A percentile compares a stretch with the other conserved stretches of the same genome.
Conservation (phyloP, 2,113 vertebrate species). For the Ascaphus truei region DNA sequence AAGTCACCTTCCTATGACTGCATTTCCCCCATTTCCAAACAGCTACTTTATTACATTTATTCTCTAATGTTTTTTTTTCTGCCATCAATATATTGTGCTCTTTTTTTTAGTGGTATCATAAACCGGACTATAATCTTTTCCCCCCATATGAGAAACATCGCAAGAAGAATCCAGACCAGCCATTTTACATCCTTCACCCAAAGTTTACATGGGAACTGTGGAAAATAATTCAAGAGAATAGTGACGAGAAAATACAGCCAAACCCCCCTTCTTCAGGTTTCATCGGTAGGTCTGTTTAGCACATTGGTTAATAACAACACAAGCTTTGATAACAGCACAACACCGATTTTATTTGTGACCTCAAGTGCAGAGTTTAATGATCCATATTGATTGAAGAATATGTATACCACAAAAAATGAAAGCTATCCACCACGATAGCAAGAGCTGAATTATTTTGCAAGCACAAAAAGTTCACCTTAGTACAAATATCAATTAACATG, state of each 20-base stretch:
- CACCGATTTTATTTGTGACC: not conserved
- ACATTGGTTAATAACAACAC: not conserved
- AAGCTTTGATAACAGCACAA: not conserved
- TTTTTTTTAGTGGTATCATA: constrained; percentile 83
- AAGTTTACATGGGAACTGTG: constrained; percentile 94
- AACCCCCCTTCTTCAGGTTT: constrained; percentile 97
- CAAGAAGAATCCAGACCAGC: constrained; percentile 77
- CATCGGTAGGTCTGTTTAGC: constrained; percentile 72
- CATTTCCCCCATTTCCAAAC: no score
- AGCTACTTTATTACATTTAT: no score
- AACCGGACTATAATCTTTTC: constrained; percentile 95
- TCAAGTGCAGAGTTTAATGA: constrained; percentile 4
- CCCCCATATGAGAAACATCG: constrained; percentile 84
- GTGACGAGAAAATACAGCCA: constrained; percentile 92
- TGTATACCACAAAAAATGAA: constrained; percentile 16
- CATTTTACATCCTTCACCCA: constrained; percentile 95
- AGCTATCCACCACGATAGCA: not conserved
- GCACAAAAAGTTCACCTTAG: not conserved
- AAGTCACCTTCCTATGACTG: no score
- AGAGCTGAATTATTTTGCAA: constrained; percentile 18
- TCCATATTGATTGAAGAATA: constrained; percentile 23
- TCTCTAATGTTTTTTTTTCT: no score
- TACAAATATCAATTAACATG: constrained; percentile 13
- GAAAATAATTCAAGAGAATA: constrained; percentile 95
- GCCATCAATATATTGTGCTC: no score